These are phyloP conservation scores for Ochropacha duplaris DNA, from an alignment of 2,888 invertebrate genomes.

Conservation along the genomic window DNA sequence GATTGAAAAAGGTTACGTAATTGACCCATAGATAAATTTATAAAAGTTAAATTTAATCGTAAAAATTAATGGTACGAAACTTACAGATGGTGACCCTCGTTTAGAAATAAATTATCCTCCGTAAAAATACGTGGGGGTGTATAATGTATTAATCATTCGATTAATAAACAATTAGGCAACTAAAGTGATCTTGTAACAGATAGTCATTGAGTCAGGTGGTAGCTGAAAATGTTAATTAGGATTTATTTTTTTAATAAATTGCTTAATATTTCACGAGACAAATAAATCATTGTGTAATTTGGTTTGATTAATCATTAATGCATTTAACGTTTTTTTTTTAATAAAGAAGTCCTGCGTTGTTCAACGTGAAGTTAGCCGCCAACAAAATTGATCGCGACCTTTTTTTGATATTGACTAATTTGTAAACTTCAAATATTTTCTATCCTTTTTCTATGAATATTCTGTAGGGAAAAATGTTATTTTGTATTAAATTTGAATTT, in stretches of 20 bases:
- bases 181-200: not conserved
- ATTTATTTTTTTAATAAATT: not conserved
- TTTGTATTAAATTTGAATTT: too few species aligned
- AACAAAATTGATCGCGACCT: too few species aligned
- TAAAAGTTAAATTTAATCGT: too few species aligned
- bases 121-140: conserved; percentile 8
- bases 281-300: not conserved
- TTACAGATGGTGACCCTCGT: not conserved
- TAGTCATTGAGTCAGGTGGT: not conserved
- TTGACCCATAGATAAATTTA: too few species aligned
- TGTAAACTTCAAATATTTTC: too few species aligned
- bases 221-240: not conserved
- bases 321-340: too few species aligned
- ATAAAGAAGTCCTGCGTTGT: too few species aligned
- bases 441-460: too few species aligned
- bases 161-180: not conserved
- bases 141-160: not conserved
- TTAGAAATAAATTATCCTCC: conserved; percentile 11
- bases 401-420: too few species aligned
- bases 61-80: not conserved
- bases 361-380: too few species aligned
- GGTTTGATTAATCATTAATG: not conserved
- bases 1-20: too few species aligned
- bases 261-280: not conserved
- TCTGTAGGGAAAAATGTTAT: too few species aligned